Percentiles rank a stretch among this genome's conserved stretches.
These are phyloP conservation scores for Leuctra nigra DNA, from an alignment of 2,888 invertebrate genomes.

Conservation along the genomic window DNA sequence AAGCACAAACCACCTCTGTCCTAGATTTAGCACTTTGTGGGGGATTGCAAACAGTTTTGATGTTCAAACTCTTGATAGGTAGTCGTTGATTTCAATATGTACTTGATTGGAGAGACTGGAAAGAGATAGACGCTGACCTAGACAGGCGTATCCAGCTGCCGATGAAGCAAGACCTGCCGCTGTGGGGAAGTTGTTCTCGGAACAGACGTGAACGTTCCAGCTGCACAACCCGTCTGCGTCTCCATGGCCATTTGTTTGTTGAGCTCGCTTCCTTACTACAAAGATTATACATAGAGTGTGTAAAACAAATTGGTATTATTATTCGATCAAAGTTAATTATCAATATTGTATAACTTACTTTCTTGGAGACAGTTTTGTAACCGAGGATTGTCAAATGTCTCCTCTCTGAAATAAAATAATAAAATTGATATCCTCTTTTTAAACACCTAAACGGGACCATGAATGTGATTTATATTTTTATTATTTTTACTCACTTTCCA, in stretches of 20 bases:
- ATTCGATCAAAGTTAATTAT: not conserved
- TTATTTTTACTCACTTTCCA: constrained; percentile 48
- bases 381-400: constrained; percentile 63
- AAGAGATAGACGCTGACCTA: constrained; percentile 48
- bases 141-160: constrained; percentile 95
- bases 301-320: no score
- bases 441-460: not conserved
- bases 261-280: constrained; percentile 26
- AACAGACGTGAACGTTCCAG: constrained; percentile 58
- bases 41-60: no score
- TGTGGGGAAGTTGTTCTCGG: constrained; percentile 96
- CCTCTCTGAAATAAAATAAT: constrained; percentile 48
- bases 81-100: no score
- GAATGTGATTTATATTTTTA: not conserved
- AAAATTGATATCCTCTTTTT: not conserved
- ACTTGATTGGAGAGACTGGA: no score
- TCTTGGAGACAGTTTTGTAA: constrained; percentile 68
- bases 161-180: constrained; percentile 97
- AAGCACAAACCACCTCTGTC: no score
- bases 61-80: no score
- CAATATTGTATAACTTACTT: constrained; percentile 45
- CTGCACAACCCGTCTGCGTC: not conserved
- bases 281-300: not conserved
- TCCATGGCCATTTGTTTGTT: constrained; percentile 38
- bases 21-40: no score